Evolutionary conservation across 2,888 invertebrate species (phyloP), one percentile per base, ranked within the genome.

Genomic region (Nomada fucata): DNA sequence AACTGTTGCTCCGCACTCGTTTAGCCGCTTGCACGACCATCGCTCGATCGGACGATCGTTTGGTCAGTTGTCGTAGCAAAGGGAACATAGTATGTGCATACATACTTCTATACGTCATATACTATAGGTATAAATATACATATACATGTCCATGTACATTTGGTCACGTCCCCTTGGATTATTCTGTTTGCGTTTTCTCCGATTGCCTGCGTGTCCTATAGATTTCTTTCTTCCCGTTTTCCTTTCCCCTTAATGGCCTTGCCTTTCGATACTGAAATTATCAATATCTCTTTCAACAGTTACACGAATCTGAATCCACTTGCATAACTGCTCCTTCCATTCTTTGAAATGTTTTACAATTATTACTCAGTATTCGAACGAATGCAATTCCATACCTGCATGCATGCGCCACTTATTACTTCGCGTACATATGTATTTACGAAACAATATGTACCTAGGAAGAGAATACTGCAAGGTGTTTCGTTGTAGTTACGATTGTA

Each of bases 61-160:
- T 47, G 72, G 63, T 68, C 52, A 63, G 67, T 72, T 64, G 57
- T 68, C 61, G 61, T 69, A 23, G 57, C 68, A 29, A 67, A 79
- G 26, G 23, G 13, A 59, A 72, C 52, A 29, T n/a, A 2, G 57
- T 26, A 57, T 57, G 57, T 57, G 23, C 13, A 26, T 59, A 36
- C 47, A 23, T 23, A 55, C 55, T 20, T 29, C 29, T 50, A 71
- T 60, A 52, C 70, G 60, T 71, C 60, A 71, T 60, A 60, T 20
- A 36, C 29, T 61, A 36, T 36, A 18, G 11, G 36, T 52, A 63
- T 47, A n/a, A 36, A 36, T 36, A 36, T 36, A 36, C 7, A 36
- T 36, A 36, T 36, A 29, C 36, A 36, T 36, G 36, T 36, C 36
- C 44, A 29, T 26, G 29, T 29, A 20, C 47, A 47, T n/a, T 29